Evolutionary conservation across 2,797 vertebrate species (phyloP).

Genomic region (Morelia viridis): DNA sequence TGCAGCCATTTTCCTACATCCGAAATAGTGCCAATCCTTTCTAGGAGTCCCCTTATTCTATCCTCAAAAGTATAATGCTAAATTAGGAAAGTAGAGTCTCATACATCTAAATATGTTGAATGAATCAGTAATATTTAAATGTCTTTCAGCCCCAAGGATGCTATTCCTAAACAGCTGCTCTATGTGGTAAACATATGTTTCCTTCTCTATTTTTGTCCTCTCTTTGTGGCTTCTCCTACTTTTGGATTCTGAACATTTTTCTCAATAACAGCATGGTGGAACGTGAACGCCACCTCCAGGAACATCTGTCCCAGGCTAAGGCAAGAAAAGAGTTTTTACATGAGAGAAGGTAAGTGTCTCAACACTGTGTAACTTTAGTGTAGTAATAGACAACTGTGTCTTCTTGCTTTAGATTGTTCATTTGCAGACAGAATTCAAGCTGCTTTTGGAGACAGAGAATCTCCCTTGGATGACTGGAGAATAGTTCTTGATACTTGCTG

Average conservation of each 20-base stretch:
- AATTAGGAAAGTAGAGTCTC: not conserved
- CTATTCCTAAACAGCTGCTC: not conserved
- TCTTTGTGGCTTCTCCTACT: not conserved
- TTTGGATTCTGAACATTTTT: not conserved
- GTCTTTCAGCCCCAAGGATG: not conserved
- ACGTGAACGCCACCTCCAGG: not conserved
- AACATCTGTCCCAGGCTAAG: too few species aligned
- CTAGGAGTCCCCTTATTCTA: too few species aligned
- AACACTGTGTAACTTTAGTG: slow-evolving; percentile 21
- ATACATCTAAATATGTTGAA: not conserved
- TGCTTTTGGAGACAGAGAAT: not conserved
- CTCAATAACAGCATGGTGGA: too few species aligned
- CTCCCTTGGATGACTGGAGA: not conserved
- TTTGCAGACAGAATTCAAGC: not conserved
- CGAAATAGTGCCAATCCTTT: too few species aligned
- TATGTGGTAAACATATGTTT: too few species aligned
- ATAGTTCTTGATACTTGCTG: not conserved
- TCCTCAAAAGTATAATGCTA: too few species aligned
- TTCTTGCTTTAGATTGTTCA: slow-evolving; percentile 26
- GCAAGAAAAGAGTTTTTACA: not conserved
- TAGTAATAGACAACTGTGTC: slow-evolving; percentile 53
- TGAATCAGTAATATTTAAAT: not conserved
- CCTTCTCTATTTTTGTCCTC: not conserved
- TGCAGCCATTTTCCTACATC: too few species aligned
- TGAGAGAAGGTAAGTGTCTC: not conserved